Evolutionary conservation across 2,113 vertebrate species (phyloP).

Genomic region (Columba livia): DNA sequence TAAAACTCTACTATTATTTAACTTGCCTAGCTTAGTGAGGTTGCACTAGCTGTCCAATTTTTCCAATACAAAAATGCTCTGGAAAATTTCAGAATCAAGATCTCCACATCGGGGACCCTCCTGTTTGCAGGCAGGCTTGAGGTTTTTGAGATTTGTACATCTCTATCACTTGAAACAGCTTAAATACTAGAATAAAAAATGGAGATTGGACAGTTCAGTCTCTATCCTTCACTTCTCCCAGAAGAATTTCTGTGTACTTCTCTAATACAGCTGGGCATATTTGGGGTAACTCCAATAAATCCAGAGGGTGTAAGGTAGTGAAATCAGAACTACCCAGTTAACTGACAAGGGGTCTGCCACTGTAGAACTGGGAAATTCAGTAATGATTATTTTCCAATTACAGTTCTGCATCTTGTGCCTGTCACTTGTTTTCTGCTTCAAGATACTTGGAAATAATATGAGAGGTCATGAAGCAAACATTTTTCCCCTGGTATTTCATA

Average conservation of each 20-base stretch:
- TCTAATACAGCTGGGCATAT: neutral
- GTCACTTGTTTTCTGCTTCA: neutral
- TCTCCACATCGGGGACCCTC: neutral
- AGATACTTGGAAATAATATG: neutral
- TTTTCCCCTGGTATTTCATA: neutral
- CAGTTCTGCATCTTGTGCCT: neutral
- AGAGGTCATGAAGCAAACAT: neutral
- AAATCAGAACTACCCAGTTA: neutral
- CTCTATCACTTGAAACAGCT: neutral
- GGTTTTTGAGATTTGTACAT: neutral
- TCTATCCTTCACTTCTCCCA: neutral
- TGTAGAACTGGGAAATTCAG: neutral
- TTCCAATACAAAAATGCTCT: neutral
- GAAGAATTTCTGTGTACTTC: neutral
- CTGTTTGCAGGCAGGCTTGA: neutral
- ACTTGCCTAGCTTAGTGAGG: neutral
- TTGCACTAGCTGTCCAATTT: neutral
- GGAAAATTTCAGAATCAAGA: neutral
- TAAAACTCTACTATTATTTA: neutral
- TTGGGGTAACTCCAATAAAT: neutral
- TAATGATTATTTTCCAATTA: neutral
- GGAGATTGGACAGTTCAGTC: neutral
- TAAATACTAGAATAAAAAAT: neutral
- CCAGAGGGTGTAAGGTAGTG: neutral
- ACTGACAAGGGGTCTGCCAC: neutral